Percentiles rank a stretch among this genome's conserved stretches.
phyloP scores from a whole-genome alignment of 2,888 invertebrate species.

The Melanchra persicariae region DNA sequence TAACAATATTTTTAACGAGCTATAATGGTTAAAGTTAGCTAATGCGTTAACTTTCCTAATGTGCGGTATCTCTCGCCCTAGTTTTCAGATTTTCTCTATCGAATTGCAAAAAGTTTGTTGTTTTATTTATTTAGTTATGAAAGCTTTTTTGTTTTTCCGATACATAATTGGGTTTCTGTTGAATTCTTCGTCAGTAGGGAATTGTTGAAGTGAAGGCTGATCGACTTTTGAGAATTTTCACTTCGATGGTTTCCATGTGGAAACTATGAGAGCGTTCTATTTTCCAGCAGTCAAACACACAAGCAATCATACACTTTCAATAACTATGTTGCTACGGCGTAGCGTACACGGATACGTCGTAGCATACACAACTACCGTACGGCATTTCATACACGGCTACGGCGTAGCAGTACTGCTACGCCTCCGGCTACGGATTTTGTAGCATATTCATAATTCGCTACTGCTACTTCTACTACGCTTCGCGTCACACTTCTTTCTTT shows the following conservation, averaged over 20 bases:
- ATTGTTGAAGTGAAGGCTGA: not conserved
- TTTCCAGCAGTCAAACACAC: too few species aligned
- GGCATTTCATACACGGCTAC: accelerated
- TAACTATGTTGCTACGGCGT: constrained; percentile 27
- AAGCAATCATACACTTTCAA: not conserved
- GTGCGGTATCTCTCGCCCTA: constrained; percentile 68
- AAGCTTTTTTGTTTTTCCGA: constrained; percentile 17
- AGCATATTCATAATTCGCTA: not conserved
- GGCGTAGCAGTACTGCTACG: not conserved
- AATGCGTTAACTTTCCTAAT: constrained; percentile 73
- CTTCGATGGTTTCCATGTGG: not conserved
- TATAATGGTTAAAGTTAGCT: constrained; percentile 73
- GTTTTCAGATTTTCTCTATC: constrained; percentile 58
- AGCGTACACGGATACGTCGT: not conserved
- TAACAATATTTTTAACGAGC: constrained; percentile 75
- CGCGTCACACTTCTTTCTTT: not conserved
- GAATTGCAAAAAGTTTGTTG: constrained; percentile 54
- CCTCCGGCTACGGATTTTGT: constrained; percentile 17
- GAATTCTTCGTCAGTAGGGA: not conserved
- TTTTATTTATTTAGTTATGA: constrained; percentile 35
- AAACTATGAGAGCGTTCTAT: not conserved
- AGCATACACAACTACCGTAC: too few species aligned
- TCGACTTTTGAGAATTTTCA: not conserved
- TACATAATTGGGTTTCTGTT: constrained; percentile 4
- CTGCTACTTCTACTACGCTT: too few species aligned